Evolutionary conservation across 2,113 vertebrate species (phyloP).

Genomic region (Python bivittatus): DNA sequence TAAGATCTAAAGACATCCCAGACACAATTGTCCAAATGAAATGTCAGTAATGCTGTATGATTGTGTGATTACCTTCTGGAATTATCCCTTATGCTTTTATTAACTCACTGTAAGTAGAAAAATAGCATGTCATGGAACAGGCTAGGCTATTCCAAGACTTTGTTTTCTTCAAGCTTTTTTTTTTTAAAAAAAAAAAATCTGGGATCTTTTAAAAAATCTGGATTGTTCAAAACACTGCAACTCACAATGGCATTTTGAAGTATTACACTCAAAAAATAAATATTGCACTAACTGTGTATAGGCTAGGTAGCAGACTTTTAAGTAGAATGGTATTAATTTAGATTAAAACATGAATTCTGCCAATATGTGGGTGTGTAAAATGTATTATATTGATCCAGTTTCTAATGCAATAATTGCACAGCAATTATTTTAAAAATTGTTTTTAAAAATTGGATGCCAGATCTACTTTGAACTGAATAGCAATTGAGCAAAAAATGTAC

Average conservation of each 20-base stretch:
- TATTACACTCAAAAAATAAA: not conserved
- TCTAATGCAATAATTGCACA: conserved; percentile 45
- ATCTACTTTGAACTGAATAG: conserved; percentile 38
- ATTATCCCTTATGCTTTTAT: not conserved
- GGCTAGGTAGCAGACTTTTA: not conserved
- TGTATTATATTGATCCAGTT: conserved; percentile 15
- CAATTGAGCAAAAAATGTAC: conserved; percentile 34
- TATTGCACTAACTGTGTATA: not conserved
- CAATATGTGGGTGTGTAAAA: conserved; percentile 32
- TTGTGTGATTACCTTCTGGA: not conserved
- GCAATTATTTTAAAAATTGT: conserved; percentile 47
- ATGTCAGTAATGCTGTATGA: too few species aligned
- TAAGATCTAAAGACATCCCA: not conserved
- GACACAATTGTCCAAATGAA: not conserved
- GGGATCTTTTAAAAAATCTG: not conserved
- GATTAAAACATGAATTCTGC: conserved; percentile 30
- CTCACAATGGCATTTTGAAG: not conserved
- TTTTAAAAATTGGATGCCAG: conserved; percentile 48
- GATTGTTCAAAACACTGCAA: not conserved
- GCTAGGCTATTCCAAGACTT: not conserved
- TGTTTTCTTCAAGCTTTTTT: not conserved
- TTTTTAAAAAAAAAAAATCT: not conserved
- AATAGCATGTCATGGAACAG: not conserved
- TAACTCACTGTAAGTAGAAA: not conserved
- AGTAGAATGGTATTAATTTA: conserved; percentile 35